Base-by-base conservation (phyloP, 2,888 invertebrate genomes). In the Drosophila formosana region DNA sequence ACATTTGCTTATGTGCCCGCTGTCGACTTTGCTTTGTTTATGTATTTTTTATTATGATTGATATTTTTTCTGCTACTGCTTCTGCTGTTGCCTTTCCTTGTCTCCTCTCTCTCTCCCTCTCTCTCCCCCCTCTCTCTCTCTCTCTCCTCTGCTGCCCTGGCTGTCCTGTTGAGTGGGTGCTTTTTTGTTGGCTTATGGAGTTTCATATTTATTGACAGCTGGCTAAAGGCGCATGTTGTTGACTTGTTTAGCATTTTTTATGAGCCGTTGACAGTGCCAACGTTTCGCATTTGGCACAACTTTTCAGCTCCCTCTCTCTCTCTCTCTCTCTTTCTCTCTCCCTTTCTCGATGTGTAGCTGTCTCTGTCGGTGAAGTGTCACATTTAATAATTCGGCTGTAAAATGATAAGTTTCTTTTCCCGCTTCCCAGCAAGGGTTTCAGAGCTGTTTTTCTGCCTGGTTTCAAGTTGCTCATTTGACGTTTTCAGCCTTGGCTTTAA, bases 1-100 rank as follows among this genome's bases (percentile, higher is more conserved):
- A 81, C 80, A 80, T 80, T 80, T 78, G 62, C 82, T 79, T 71
- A 68, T 80, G 76, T 75, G 68, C 66, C 67, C 50, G 81, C 68
- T 74, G 74, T 78, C 66, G 78, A 63, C 69, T 75, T 78, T 78
- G 69, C 80, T 76, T 79, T 80, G 82, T 82, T 78, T 80, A 79
- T 82, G 80, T 76, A 82, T 79, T 80, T 82, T 80, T 80, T 80
- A 80, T 80, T 80, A 80, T 80, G 82, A 80, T 80, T 80, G 80
- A 80, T 80, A 82, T 80, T 80, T 82, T 78, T 79, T 66, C 26
- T 65, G 46, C 34, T 41, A 7, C 39, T 62, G 30, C 37, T 37
- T 66, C 32, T 30, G n/a, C n/a, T 58, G 46, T 45, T 65, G 30
- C 51, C 41, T 58, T 60, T 30, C 46, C 47, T 50, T 47, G 8